Evolutionary conservation across 1,140 invertebrate species (phyloP).

Genomic region (Drosophila prosaltans): DNA sequence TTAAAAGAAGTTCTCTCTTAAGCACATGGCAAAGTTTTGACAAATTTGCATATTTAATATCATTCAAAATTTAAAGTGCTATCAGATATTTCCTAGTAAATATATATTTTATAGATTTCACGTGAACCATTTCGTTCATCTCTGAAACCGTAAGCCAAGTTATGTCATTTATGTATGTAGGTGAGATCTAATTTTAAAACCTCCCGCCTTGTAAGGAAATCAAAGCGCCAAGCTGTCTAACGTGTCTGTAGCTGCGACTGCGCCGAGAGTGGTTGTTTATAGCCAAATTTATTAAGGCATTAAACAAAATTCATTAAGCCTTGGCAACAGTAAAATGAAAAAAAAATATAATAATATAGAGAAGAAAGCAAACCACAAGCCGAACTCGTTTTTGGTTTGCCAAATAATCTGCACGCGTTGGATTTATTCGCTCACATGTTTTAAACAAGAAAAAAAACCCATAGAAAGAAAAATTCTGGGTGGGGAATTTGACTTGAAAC

Average conservation of each 20-base stretch:
- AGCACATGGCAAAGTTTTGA: too few species aligned
- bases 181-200: conserved; percentile 12
- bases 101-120: background rate
- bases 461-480: background rate
- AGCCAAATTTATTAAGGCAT: conserved; percentile 39
- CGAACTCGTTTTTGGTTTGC: conserved; percentile 36
- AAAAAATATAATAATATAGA: background rate
- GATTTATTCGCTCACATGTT: conserved; percentile 14
- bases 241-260: conserved; percentile 32
- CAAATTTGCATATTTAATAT: background rate
- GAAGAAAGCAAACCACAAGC: conserved; percentile 24
- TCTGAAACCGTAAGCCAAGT: background rate
- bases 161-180: background rate
- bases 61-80: background rate
- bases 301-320: conserved; percentile 45
- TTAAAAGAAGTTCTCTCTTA: too few species aligned
- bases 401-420: conserved; percentile 11
- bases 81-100: background rate
- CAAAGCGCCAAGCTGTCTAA: conserved; percentile 55
- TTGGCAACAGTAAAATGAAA: conserved; percentile 11
- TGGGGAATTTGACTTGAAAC: conserved; percentile 25
- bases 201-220: conserved; percentile 38
- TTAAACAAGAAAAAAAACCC: background rate
- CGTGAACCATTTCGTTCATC: background rate
- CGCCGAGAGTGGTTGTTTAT: conserved; percentile 32